A percentile compares a stretch with the other conserved stretches of the same genome.
These are phyloP conservation scores for Margaritifera margaritifera DNA, from an alignment of 2,888 invertebrate species.

Conservation along the genomic window DNA sequence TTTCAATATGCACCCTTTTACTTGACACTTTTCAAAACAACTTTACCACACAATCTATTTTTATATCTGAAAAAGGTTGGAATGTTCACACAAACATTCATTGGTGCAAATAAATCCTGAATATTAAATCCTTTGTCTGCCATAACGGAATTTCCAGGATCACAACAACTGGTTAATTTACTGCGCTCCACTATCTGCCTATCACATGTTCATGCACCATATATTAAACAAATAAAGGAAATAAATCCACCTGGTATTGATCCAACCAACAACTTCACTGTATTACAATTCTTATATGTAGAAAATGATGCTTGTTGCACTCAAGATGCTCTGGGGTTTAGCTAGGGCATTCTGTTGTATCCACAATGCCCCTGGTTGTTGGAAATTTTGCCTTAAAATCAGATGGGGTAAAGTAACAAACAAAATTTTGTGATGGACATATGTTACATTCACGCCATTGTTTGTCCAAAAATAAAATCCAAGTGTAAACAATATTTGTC, in stretches of 20 bases:
- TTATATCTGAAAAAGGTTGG: slow-evolving; percentile 35
- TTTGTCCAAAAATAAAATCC: slow-evolving; percentile 35
- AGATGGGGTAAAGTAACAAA: slow-evolving; percentile 33
- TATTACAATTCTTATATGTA: no score
- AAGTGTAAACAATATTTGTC: slow-evolving; percentile 33
- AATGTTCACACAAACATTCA: slow-evolving; percentile 32
- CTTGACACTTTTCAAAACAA: no score
- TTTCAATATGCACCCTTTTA: no score
- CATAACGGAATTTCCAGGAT: no score
- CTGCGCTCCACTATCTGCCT: no score
- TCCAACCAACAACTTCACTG: slow-evolving; percentile 32
- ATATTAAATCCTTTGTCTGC: no score
- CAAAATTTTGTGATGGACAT: slow-evolving; percentile 30
- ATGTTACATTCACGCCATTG: slow-evolving; percentile 37
- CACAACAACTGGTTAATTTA: no score
- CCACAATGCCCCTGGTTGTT: slow-evolving; percentile 39
- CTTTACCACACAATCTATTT: no score
- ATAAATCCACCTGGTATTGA: slow-evolving; percentile 34
- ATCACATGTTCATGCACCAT: slow-evolving; percentile 37
- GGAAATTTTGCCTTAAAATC: slow-evolving; percentile 40
- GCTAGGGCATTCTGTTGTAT: slow-evolving; percentile 45
- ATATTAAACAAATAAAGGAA: no score
- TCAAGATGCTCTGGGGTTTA: slow-evolving; percentile 25
- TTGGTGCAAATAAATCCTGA: slow-evolving; percentile 30
- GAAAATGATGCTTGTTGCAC: slow-evolving; percentile 33